phyloP scores from a whole-genome alignment of 1,140 invertebrate species.

The Pseudomyrmex dendroicus region DNA sequence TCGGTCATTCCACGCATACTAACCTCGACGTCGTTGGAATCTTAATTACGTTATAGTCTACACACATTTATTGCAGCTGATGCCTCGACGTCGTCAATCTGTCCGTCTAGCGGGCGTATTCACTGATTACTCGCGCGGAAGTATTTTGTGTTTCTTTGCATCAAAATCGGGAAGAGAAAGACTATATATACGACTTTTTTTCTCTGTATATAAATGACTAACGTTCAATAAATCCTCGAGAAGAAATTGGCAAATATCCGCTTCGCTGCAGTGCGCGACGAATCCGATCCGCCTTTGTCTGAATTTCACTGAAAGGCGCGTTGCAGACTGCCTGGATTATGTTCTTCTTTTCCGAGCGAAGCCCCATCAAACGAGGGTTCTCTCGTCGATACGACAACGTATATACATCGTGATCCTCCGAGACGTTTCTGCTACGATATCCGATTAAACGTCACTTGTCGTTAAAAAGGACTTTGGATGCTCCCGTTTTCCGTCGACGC shows the following conservation, averaged over 20 bases:
- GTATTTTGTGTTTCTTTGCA: not conserved
- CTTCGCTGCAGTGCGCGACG: not conserved
- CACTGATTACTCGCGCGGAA: constrained; percentile 55
- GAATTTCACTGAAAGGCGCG: constrained; percentile 42
- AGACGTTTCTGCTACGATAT: constrained; percentile 46
- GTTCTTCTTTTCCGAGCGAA: constrained; percentile 33
- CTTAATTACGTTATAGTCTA: constrained; percentile 76
- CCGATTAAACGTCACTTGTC: constrained; percentile 67
- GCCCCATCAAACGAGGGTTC: constrained; percentile 46
- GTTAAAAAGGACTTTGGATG: constrained; percentile 64
- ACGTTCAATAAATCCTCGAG: not conserved
- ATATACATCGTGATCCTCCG: constrained; percentile 46
- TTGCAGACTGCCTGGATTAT: constrained; percentile 49
- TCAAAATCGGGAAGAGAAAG: no score
- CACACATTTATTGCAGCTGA: constrained; percentile 74
- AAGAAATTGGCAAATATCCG: constrained; percentile 46
- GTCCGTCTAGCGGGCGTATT: constrained; percentile 44
- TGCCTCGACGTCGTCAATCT: constrained; percentile 56
- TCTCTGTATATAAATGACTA: constrained; percentile 22
- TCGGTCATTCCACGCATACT: constrained; percentile 40
- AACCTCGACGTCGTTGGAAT: constrained; percentile 71
- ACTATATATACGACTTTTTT: no score
- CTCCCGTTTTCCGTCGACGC: not conserved
- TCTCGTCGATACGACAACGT: constrained; percentile 37
- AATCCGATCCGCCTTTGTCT: constrained; percentile 45